phyloP scores from a whole-genome alignment of 37 sponge, comb jelly and placozoan species.

The Ephydatia muelleri region DNA sequence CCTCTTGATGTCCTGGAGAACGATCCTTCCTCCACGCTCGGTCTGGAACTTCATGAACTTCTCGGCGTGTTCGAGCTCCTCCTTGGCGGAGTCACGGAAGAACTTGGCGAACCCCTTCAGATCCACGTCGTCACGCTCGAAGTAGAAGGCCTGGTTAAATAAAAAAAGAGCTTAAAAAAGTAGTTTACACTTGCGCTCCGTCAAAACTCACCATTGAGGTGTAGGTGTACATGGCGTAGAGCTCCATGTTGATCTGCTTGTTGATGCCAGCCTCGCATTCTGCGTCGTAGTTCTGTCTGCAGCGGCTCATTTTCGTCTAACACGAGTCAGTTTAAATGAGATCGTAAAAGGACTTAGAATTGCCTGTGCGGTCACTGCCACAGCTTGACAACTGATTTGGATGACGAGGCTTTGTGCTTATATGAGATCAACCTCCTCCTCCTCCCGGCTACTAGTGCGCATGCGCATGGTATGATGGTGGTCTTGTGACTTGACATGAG shows the following conservation, averaged over 20 bases:
- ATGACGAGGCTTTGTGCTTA: too few relatives aligned
- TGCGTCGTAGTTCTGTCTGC: constrained; percentile 78
- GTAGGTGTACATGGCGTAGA: constrained; percentile 88
- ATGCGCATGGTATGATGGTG: too few relatives aligned
- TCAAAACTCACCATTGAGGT: constrained; percentile 72
- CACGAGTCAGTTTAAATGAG: too few relatives aligned
- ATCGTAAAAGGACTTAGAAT: not conserved
- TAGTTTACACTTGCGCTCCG: not conserved
- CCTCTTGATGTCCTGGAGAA: constrained; percentile 73
- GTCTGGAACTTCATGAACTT: constrained; percentile 86
- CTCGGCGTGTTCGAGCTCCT: constrained; percentile 85
- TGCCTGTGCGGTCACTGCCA: constrained; percentile 83
- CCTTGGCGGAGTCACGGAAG: constrained; percentile 78
- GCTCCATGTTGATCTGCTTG: constrained; percentile 89
- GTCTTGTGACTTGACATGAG: too few relatives aligned
- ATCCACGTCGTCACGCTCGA: constrained; percentile 81
- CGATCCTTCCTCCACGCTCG: constrained; percentile 76
- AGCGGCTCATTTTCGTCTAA: constrained; percentile 7
- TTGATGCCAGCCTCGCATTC: constrained; percentile 84
- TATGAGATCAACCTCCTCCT: too few relatives aligned
- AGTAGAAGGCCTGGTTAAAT: constrained; percentile 56
- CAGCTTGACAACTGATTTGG: constrained; percentile 57
- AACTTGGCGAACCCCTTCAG: constrained; percentile 67
- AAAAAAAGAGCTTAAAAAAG: not conserved
- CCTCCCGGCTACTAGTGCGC: not conserved